Evolutionary conservation across 1,140 invertebrate species (phyloP).

Genomic region (Drosophila setifemur): DNA sequence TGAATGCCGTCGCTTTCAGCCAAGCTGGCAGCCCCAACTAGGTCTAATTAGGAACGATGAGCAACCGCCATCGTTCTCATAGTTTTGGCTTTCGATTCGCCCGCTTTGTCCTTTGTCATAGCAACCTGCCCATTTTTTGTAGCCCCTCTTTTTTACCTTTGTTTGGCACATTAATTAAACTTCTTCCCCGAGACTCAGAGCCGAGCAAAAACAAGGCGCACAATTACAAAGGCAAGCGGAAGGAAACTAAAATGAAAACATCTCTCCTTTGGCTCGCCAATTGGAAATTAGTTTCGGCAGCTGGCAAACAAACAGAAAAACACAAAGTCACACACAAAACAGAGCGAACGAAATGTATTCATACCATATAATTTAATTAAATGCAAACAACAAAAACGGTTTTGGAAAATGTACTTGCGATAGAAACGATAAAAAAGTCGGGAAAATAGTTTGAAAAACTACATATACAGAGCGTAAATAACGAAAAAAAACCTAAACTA

Average conservation of each 20-base stretch:
- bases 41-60: constrained; percentile 74
- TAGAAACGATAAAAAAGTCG: constrained; percentile 71
- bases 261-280: constrained; percentile 50
- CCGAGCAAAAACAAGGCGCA: constrained; percentile 37
- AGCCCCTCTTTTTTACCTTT: constrained; percentile 29
- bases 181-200: constrained; percentile 29
- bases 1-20: constrained; percentile 58
- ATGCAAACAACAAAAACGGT: constrained; percentile 82
- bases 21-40: constrained; percentile 52
- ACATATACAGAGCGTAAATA: constrained; percentile 54
- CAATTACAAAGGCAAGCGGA: constrained; percentile 37
- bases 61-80: constrained; percentile 63
- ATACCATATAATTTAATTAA: constrained; percentile 80
- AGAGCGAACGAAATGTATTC: constrained; percentile 56
- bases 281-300: constrained; percentile 51
- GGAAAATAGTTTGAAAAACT: constrained; percentile 78
- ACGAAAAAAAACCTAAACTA: constrained; percentile 29
- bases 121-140: constrained; percentile 53
- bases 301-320: constrained; percentile 20
- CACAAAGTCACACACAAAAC: constrained; percentile 11
- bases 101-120: constrained; percentile 53
- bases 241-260: constrained; percentile 45
- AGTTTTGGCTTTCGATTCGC: constrained; percentile 55
- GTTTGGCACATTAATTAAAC: constrained; percentile 70
- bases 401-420: constrained; percentile 82